These are phyloP conservation scores for Clytia hemisphaerica DNA, from an alignment of 30 jellyfish, hydroid and myxozoan genomes.

Conservation along the genomic window DNA sequence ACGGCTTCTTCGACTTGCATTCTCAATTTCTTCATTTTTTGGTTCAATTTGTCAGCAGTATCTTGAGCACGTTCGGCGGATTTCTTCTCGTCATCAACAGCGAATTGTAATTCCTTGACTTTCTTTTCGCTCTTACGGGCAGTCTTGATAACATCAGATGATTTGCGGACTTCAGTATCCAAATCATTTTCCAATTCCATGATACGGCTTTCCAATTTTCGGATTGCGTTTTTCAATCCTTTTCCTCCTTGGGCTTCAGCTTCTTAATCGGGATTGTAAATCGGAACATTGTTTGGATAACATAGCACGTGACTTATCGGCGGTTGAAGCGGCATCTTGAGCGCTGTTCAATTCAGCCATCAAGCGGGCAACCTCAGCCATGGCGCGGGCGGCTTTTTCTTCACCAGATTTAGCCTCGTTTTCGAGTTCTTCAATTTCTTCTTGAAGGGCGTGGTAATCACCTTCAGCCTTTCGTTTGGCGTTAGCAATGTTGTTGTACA, in stretches of 20 bases:
- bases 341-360: constrained; percentile 78
- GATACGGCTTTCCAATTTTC: constrained; percentile 82
- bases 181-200: constrained; percentile 82
- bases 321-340: constrained; percentile 76
- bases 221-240: constrained; percentile 79
- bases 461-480: constrained; percentile 94
- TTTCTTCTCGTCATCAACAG: constrained; percentile 89
- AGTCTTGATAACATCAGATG: constrained; percentile 53
- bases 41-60: constrained; percentile 73
- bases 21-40: constrained; percentile 83
- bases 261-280: constrained; percentile 88
- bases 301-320: constrained; percentile 81
- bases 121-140: constrained; percentile 90
- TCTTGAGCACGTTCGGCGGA: constrained; percentile 91
- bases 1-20: constrained; percentile 75
- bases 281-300: constrained; percentile 69
- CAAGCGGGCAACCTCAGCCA: constrained; percentile 91
- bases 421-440: constrained; percentile 89
- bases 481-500: constrained; percentile 56
- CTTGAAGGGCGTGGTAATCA: constrained; percentile 87
- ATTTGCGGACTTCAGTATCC: constrained; percentile 89
- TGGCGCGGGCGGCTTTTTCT: constrained; percentile 86
- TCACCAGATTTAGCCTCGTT: constrained; percentile 93
- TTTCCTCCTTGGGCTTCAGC: constrained; percentile 99
- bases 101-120: constrained; percentile 80